Evolutionary conservation across 2,888 invertebrate genomes (phyloP).

Genomic region (Cataglyphis rosenhaueri): DNA sequence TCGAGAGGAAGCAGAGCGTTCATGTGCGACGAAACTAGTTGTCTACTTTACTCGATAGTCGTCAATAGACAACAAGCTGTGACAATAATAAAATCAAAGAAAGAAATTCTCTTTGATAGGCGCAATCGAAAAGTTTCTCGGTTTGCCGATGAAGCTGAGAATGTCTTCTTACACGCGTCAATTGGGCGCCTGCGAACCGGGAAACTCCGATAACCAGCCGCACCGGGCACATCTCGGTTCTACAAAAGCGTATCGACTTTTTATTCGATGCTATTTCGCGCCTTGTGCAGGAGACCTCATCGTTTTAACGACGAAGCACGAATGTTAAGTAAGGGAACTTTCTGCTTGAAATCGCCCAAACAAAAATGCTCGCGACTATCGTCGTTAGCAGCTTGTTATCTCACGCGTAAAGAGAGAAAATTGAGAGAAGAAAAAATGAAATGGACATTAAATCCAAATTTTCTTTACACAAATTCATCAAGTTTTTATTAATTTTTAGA

Average conservation of each 20-base stretch:
- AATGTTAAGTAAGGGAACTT: not conserved
- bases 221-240: slow-evolving; percentile 19
- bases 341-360: not conserved
- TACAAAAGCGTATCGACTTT: slow-evolving; percentile 45
- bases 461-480: not conserved
- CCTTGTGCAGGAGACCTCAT: not conserved
- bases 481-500: slow-evolving; percentile 5
- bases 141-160: slow-evolving; percentile 30
- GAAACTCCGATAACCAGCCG: slow-evolving; percentile 25
- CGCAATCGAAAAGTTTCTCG: slow-evolving; percentile 36
- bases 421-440: not conserved
- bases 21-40: slow-evolving; percentile 33
- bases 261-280: slow-evolving; percentile 29
- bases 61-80: slow-evolving; percentile 35
- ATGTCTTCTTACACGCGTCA: slow-evolving; percentile 15
- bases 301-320: slow-evolving; percentile 33
- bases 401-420: slow-evolving; percentile 18
- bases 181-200: slow-evolving; percentile 16
- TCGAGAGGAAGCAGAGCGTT: slow-evolving; percentile 10
- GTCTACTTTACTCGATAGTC: slow-evolving; percentile 33
- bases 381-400: slow-evolving; percentile 17
- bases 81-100: slow-evolving; percentile 29
- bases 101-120: slow-evolving; percentile 46
- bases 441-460: not conserved
- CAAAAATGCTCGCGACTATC: slow-evolving; percentile 2